Evolutionary conservation across 2,888 invertebrate species (phyloP).

Genomic region (Carcina quercana): DNA sequence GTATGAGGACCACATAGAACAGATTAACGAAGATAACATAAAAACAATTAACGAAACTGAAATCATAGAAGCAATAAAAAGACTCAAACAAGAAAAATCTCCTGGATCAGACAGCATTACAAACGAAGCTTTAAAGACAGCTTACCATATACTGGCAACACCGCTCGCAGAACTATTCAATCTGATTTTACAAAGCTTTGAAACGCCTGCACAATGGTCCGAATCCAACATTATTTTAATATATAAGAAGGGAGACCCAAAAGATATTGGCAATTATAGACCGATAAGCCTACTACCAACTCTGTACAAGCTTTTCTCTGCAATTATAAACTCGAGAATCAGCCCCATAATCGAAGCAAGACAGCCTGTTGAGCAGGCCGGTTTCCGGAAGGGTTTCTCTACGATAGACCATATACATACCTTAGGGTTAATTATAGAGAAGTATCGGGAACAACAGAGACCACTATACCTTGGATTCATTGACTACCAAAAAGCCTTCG

Average conservation of each 20-base stretch:
- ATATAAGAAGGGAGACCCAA: conserved; percentile 13
- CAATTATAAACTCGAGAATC: conserved; percentile 7
- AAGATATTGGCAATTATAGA: conserved; percentile 13
- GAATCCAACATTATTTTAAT: background rate
- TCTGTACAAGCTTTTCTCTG: conserved; percentile 14
- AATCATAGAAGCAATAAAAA: background rate
- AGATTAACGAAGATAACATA: too few relatives aligned
- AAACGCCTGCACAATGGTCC: background rate
- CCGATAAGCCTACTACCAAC: conserved; percentile 17
- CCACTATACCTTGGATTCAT: conserved; percentile 15
- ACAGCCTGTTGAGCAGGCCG: conserved; percentile 18
- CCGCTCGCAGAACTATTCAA: background rate
- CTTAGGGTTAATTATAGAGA: conserved; percentile 9
- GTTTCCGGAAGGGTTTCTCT: conserved; percentile 13
- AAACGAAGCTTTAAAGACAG: background rate
- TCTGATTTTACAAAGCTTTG: background rate
- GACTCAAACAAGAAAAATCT: background rate
- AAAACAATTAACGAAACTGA: too few relatives aligned
- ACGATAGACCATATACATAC: conserved; percentile 8
- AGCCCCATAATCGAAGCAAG: conserved; percentile 1
- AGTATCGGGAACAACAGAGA: conserved; percentile 9
- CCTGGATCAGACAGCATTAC: background rate
- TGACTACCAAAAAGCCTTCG: conserved; percentile 20
- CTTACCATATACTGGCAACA: background rate
- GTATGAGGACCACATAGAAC: too few relatives aligned